Base-by-base conservation (phyloP, 2,888 invertebrate species). In the Ichneumoninae sp. region DNA sequence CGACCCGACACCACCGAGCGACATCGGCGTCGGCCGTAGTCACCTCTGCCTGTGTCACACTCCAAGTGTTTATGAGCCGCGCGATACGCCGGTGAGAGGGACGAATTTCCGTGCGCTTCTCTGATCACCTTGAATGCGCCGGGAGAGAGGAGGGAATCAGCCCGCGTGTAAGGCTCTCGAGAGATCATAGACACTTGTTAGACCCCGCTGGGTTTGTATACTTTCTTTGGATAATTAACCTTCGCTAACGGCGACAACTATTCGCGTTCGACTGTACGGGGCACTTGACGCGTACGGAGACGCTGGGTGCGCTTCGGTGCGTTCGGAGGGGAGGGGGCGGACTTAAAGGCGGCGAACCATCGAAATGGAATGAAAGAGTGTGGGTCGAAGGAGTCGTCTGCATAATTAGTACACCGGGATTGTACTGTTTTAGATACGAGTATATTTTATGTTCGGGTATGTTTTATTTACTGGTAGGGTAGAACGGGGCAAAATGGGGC, bases 191-290 rank as follows among this genome's bases (percentile, higher is more conserved):
- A 79, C 52, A 60, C 77, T 63, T 26, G 22, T 85, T 86, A 86
- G 44, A 19, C 13, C 13, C 87, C 88, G 85, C 85, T 87, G 87
- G 89, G 44, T 71, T 50, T 16, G 33, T 33, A 88, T 89, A 91
- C 90, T 91, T 90, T 90, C 91, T 88, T 90, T 90, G 89, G 91
- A 89, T 92, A 91, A 92, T 92, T 93, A 92, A 91, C 89, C 75
- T 71, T 79, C 71, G 33, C 52, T 47, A 44, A 19, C 2, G 30
- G 44, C 1, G 78, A 86, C 87, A 13, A 22, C 57, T 33, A 6
- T 66, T 54, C 77, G 54, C 71, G 19, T 30, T 3, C 3, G 44
- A 16, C 13, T 16, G 44, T 47, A 50, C 36, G 44, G 16, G 16
- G 44, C 44, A 47, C 44, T 47, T 1, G 44, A 16, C 4, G 44